Evolutionary conservation across 2,113 vertebrate species (phyloP).

Genomic region (Dinomys branickii): DNA sequence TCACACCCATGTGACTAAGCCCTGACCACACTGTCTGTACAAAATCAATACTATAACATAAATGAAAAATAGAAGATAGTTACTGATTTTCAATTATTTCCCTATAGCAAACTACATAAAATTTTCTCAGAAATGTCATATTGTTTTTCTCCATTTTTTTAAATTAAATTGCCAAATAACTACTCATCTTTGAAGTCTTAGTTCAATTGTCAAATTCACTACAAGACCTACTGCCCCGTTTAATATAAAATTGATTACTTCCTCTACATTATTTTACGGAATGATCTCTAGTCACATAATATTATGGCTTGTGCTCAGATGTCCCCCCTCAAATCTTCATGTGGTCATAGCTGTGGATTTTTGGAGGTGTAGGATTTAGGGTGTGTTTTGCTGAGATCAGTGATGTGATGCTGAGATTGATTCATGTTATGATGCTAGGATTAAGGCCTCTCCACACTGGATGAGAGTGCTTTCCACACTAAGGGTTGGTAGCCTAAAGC

Average conservation of each 20-base stretch:
- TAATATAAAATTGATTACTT: background rate
- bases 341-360: background rate
- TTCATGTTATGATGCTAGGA: background rate
- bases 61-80: background rate
- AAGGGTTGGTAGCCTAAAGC: background rate
- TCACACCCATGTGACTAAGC: background rate
- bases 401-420: background rate
- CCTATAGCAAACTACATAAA: background rate
- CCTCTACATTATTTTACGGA: background rate
- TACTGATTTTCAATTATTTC: background rate
- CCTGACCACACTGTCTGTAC: background rate
- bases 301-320: background rate
- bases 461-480: background rate
- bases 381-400: background rate
- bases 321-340: background rate
- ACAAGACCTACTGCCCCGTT: background rate
- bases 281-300: background rate
- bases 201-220: background rate
- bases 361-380: background rate
- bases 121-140: background rate
- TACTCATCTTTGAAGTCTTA: background rate
- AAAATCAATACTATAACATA: background rate
- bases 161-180: background rate
- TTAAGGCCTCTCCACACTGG: background rate
- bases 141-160: background rate